Percentiles rank a stretch among this genome's conserved stretches.
Evolutionary conservation across 2,797 vertebrate genomes (phyloP).

Genomic region (Podargus strigoides): DNA sequence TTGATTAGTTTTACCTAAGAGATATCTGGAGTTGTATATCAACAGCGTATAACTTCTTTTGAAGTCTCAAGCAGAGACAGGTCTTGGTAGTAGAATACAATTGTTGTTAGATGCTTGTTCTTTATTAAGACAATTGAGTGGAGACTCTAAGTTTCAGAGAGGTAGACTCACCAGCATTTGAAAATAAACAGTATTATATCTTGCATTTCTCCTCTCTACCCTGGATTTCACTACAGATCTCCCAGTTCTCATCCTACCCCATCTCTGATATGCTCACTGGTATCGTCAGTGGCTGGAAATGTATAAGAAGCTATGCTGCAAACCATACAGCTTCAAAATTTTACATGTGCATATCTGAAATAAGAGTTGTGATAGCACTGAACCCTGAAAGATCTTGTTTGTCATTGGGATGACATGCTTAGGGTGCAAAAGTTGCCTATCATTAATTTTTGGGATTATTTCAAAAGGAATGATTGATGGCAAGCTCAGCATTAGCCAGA

Average conservation of each 20-base stretch:
- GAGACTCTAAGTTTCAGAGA: background rate
- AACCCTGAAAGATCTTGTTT: background rate
- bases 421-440: background rate
- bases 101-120: background rate
- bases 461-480: constrained; percentile 14
- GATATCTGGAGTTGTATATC: background rate
- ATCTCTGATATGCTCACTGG: background rate
- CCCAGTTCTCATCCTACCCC: background rate
- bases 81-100: background rate
- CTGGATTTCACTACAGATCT: background rate
- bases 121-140: background rate
- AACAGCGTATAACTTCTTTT: background rate
- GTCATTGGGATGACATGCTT: background rate
- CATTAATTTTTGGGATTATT: constrained; percentile 13
- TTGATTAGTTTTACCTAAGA: background rate
- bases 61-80: background rate
- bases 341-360: background rate
- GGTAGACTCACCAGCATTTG: background rate
- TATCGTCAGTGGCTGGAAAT: background rate
- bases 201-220: background rate
- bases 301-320: background rate
- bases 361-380: background rate
- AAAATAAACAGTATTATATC: background rate
- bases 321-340: background rate
- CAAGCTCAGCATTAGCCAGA: background rate